These are phyloP conservation scores for Ashinkailepas kermadecensis DNA, from an alignment of 2,888 invertebrate genomes.

Conservation along the genomic window DNA sequence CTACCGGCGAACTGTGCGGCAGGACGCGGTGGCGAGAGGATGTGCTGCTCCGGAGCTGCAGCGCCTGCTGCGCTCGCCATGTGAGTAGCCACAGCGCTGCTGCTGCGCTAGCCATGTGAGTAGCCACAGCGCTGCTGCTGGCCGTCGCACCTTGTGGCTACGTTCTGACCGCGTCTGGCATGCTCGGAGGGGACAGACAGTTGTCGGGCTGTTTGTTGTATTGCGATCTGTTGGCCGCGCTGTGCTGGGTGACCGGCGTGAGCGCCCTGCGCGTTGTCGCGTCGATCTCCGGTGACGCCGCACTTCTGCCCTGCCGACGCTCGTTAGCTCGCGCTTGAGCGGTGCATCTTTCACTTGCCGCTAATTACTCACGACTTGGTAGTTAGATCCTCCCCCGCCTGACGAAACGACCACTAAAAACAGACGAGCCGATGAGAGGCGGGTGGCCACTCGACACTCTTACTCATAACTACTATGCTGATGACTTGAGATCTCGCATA, in stretches of 20 bases:
- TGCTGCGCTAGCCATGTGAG: neutral
- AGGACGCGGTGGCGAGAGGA: neutral
- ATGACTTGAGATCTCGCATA: too few relatives aligned
- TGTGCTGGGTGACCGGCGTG: neutral
- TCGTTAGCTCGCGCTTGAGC: too few relatives aligned
- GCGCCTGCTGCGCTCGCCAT: neutral
- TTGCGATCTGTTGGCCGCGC: neutral
- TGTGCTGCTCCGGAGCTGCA: neutral
- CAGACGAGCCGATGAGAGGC: too few relatives aligned
- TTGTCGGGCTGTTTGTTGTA: neutral
- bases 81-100: neutral
- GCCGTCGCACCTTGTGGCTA: neutral
- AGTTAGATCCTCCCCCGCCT: neutral
- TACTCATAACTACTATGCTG: too few relatives aligned
- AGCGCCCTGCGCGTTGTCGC: neutral
- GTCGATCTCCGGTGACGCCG: too few relatives aligned
- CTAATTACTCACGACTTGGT: neutral
- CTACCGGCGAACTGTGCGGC: neutral
- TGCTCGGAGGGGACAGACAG: neutral
- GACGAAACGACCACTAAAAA: neutral
- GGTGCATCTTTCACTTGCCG: neutral
- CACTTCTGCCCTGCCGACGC: too few relatives aligned
- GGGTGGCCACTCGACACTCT: too few relatives aligned
- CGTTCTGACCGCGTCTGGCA: neutral
- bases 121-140: neutral